phyloP scores from a whole-genome alignment of 2,797 vertebrate genomes.

The Acanthopagrus latus region DNA sequence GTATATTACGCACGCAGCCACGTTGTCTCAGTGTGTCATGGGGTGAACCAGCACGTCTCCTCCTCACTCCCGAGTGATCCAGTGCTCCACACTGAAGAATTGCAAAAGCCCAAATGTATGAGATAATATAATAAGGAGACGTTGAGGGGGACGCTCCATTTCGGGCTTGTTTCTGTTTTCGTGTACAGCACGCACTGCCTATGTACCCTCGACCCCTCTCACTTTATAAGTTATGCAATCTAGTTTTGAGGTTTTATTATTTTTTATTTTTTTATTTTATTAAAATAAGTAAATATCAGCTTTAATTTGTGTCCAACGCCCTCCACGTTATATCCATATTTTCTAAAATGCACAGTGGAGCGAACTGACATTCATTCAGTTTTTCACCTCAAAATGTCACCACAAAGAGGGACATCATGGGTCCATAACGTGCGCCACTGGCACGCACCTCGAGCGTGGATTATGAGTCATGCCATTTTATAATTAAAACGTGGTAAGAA shows the following conservation, averaged over 20 bases:
- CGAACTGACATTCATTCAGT: neutral
- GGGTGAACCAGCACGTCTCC: conserved; percentile 35
- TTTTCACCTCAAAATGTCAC: neutral
- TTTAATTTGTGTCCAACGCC: neutral
- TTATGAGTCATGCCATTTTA: conserved; percentile 18
- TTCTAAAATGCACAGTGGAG: neutral
- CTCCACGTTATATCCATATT: neutral
- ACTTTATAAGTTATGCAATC: conserved; percentile 3
- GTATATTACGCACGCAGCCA: conserved; percentile 66
- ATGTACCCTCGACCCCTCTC: neutral
- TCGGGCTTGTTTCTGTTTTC: neutral
- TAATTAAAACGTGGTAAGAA: neutral
- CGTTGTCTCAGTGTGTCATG: conserved; percentile 53
- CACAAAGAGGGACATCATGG: neutral
- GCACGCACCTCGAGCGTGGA: neutral
- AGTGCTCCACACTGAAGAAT: conserved; percentile 1
- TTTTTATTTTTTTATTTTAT: too few relatives aligned
- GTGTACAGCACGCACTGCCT: neutral
- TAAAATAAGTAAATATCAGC: neutral
- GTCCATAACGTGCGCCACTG: neutral
- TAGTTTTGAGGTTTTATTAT: conserved; percentile 11
- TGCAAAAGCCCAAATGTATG: neutral
- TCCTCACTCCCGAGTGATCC: conserved; percentile 2
- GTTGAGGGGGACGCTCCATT: neutral
- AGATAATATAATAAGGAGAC: conserved; percentile 2